A percentile compares a stretch with the other conserved stretches of the same genome.
Conservation (phyloP, 2,888 invertebrate genomes). For the Macrostomum cliftonense region DNA sequence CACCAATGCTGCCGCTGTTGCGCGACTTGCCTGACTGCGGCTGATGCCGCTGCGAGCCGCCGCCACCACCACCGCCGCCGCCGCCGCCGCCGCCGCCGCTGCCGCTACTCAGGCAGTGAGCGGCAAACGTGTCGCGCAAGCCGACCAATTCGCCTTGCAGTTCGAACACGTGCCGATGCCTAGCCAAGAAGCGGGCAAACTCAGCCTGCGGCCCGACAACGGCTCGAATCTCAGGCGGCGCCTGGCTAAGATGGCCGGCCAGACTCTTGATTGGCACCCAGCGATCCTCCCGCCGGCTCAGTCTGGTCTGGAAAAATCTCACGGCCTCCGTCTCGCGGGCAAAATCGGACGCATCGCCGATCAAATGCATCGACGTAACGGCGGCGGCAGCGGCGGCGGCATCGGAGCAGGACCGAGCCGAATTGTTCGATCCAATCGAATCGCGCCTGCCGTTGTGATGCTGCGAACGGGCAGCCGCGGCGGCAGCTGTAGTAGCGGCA, state of each 20-base stretch:
- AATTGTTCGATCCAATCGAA: slow-evolving; percentile 15
- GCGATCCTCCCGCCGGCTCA: slow-evolving; percentile 76
- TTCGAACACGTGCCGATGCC: slow-evolving; percentile 36
- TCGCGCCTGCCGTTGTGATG: slow-evolving; percentile 23
- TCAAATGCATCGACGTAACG: slow-evolving; percentile 8
- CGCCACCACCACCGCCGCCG: neutral
- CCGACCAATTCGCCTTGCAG: slow-evolving; percentile 33
- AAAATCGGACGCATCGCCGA: slow-evolving; percentile 23
- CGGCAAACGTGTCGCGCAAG: slow-evolving; percentile 14
- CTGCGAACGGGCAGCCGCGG: neutral
- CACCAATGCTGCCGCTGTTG: neutral
- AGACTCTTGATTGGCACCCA: slow-evolving; percentile 91
- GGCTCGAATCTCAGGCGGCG: slow-evolving; percentile 73
- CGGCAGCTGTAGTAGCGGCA: too few species aligned
- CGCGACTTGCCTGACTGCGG: neutral
- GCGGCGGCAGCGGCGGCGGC: slow-evolving; percentile 21
- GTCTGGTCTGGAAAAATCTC: slow-evolving; percentile 83
- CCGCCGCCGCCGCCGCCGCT: neutral
- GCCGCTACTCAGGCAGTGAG: slow-evolving; percentile 2
- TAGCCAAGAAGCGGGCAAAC: slow-evolving; percentile 31
- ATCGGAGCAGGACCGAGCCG: slow-evolving; percentile 23
- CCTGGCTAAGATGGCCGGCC: slow-evolving; percentile 83
- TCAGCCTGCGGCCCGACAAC: slow-evolving; percentile 32
- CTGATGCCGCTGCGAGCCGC: neutral
- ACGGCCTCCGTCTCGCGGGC: slow-evolving; percentile 69